A percentile compares a stretch with the other conserved stretches of the same genome.
Evolutionary conservation across 2,797 vertebrate genomes (phyloP).

Genomic region (Girardinus metallicus): DNA sequence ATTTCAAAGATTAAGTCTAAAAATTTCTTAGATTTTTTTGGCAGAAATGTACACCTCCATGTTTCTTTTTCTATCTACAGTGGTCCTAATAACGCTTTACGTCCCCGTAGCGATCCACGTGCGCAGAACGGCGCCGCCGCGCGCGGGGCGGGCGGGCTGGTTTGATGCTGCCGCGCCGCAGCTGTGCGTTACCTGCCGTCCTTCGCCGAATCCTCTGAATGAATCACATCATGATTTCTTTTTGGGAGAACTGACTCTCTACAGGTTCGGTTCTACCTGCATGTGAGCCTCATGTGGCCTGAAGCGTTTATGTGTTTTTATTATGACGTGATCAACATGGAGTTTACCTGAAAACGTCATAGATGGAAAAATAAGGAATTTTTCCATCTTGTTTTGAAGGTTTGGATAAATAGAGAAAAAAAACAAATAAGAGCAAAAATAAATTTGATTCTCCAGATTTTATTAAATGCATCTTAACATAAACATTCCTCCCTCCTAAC

Average conservation of each 20-base stretch:
- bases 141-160: conserved; percentile 37
- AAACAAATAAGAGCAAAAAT: not conserved
- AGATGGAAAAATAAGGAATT: not conserved
- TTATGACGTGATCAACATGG: conserved; percentile 23
- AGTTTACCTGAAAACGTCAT: conserved; percentile 10
- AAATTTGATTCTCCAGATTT: not conserved
- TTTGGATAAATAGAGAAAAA: not conserved
- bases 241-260: conserved; percentile 56
- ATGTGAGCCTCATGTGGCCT: conserved; percentile 22
- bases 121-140: too few species aligned
- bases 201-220: conserved; percentile 62
- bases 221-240: conserved; percentile 58
- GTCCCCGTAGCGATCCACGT: too few species aligned
- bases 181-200: conserved; percentile 72
- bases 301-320: conserved; percentile 26
- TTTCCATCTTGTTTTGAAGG: not conserved
- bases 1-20: too few species aligned
- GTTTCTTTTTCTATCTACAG: too few species aligned
- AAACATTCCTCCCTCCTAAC: not conserved
- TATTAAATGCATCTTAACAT: not conserved
- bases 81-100: too few species aligned
- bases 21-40: too few species aligned
- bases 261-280: conserved; percentile 47
- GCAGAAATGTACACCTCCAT: too few species aligned
- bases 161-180: conserved; percentile 56